Evolutionary conservation across 1,140 invertebrate species (phyloP), one percentile per base, ranked within the genome.

Genomic region (Rhopalosiphum padi): DNA sequence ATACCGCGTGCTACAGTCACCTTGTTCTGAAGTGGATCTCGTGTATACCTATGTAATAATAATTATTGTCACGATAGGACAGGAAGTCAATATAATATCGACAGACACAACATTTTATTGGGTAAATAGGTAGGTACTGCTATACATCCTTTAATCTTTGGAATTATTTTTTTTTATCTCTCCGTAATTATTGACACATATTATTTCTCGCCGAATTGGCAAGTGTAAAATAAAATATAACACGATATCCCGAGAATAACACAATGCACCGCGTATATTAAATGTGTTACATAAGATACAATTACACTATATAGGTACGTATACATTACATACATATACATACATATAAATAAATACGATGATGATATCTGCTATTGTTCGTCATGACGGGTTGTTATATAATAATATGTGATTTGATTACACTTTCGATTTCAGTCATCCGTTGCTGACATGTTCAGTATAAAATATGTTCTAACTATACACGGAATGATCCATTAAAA

Each of bases 61-160:
- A 77, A 77, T 77, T n/a, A 77, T 89, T 37, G 88, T 89, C 88
- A 89, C 88, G 88, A 89, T 23, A 53, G 48, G 88, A 55, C 88
- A 89, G 88, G 88, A 89, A 89, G 88, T 89, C 51, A 23, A 37
- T n/a, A 77, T 77, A 77, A 77, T 18, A n/a, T 37, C 88, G 88
- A 5, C 41, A 15, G 22, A 77, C 85, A 8, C 7, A 46, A 37
- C 37, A 53, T 89, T 53, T 9, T 89, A 37, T 89, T 88, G 60
- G 30, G 60, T 51, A 51, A 51, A 51, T 51, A 51, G 48, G 48
- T 21, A 18, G 48, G 48, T 77, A 68, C 60, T 60, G 55, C 1
- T 9, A 25, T 30, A 77, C 60, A 35, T 35, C 30, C 43, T 87
- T n/a, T 35, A 87, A 77, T 77, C 60, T 77, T n/a, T n/a, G 30